Percentiles rank a stretch among this genome's conserved stretches.
Evolutionary conservation across 2,888 invertebrate genomes (phyloP).

Genomic region (Amblyjoppa proteus): DNA sequence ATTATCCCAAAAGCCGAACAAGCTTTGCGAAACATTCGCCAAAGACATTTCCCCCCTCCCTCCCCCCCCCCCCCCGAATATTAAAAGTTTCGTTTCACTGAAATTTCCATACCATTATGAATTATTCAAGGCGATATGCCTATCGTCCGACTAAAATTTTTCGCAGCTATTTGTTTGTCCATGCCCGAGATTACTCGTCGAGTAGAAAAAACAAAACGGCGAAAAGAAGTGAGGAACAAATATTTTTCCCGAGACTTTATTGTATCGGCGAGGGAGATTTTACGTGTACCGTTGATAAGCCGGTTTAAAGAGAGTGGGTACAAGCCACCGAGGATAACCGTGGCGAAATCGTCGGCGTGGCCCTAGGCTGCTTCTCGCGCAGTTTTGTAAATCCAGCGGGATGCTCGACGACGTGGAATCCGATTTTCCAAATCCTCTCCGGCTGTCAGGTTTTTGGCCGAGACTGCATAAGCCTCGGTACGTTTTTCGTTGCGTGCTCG

Average conservation of each 20-base stretch:
- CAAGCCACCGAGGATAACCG: slow-evolving; percentile 54
- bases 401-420: slow-evolving; percentile 68
- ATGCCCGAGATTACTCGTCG: background rate
- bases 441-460: slow-evolving; percentile 24
- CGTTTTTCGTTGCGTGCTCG: slow-evolving; percentile 19
- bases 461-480: slow-evolving; percentile 29
- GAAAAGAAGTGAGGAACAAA: slow-evolving; percentile 29
- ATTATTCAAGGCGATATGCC: background rate
- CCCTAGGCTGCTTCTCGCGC: slow-evolving; percentile 23
- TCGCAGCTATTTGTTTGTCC: slow-evolving; percentile 19
- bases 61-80: background rate
- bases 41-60: background rate
- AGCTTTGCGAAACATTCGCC: background rate
- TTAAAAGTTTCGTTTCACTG: slow-evolving; percentile 1
- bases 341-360: slow-evolving; percentile 44
- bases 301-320: slow-evolving; percentile 62
- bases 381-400: slow-evolving; percentile 59
- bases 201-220: background rate
- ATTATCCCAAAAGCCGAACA: background rate
- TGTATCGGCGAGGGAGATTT: slow-evolving; percentile 48
- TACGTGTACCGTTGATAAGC: slow-evolving; percentile 66
- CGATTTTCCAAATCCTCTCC: slow-evolving; percentile 71
- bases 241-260: slow-evolving; percentile 50
- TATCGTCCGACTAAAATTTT: slow-evolving; percentile 9
- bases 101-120: slow-evolving; percentile 9